Percentiles rank a stretch among this genome's conserved stretches.
phyloP scores from a whole-genome alignment of 2,797 vertebrate species.

The Lutjanus argentimaculatus region DNA sequence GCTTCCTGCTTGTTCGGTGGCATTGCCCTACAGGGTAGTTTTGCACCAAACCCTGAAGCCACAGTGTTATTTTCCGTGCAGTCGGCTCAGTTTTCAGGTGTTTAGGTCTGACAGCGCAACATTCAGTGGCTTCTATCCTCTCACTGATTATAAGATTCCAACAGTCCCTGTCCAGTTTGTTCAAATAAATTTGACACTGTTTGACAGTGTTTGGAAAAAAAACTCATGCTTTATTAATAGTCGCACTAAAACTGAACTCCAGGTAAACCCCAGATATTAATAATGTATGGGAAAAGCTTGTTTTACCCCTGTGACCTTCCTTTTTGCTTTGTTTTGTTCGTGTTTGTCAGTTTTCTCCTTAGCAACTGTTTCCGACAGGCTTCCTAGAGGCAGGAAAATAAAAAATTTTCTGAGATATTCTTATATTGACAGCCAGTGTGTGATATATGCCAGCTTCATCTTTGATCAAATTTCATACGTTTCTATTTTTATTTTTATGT shows the following conservation, averaged over 20 bases:
- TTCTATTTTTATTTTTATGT: background rate
- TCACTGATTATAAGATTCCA: background rate
- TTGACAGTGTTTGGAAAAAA: background rate
- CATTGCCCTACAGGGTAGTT: background rate
- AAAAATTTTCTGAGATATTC: background rate
- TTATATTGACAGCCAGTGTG: background rate
- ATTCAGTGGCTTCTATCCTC: background rate
- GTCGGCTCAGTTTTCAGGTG: background rate
- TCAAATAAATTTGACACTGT: background rate
- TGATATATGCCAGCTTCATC: background rate
- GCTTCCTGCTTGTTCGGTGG: too few species aligned
- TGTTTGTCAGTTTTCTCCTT: background rate
- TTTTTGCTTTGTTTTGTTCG: constrained; percentile 12
- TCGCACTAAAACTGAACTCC: background rate
- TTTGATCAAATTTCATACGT: constrained; percentile 3
- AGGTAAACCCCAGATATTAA: background rate
- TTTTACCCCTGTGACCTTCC: constrained; percentile 5
- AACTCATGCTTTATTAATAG: background rate
- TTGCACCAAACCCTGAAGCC: background rate
- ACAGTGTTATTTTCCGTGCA: background rate
- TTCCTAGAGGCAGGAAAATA: background rate
- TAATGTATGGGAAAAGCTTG: background rate
- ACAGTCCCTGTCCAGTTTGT: background rate
- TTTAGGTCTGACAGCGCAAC: background rate
- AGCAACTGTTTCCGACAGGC: background rate